phyloP scores from a whole-genome alignment of 2,113 vertebrate species.

The Falco punctatus region DNA sequence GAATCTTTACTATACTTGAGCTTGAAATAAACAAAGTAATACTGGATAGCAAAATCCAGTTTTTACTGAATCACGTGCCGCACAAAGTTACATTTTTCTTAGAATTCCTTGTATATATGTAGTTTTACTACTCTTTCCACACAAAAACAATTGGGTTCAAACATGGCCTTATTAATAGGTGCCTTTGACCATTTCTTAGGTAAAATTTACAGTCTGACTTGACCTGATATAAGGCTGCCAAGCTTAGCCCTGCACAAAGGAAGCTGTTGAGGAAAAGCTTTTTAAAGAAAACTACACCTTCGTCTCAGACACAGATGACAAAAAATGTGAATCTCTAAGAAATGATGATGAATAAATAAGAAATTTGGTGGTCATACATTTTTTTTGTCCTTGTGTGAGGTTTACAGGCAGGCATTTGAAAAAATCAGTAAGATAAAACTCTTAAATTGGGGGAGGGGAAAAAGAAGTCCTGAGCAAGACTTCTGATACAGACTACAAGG shows the following conservation, averaged over 20 bases:
- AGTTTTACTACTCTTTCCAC: not conserved
- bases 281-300: not conserved
- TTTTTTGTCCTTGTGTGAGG: not conserved
- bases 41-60: not conserved
- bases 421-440: not conserved
- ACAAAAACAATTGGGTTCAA: not conserved
- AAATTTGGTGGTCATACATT: not conserved
- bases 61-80: not conserved
- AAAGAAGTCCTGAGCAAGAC: not conserved
- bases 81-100: not conserved
- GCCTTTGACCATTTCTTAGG: not conserved
- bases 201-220: not conserved
- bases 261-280: not conserved
- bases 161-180: not conserved
- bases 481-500: not conserved
- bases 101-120: not conserved
- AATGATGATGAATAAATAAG: not conserved
- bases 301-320: not conserved
- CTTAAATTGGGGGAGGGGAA: not conserved
- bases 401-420: conserved; percentile 12
- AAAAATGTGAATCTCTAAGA: not conserved
- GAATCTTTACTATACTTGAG: not conserved
- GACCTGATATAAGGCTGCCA: not conserved
- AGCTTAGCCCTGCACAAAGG: not conserved
- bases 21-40: not conserved